A percentile compares a stretch with the other conserved stretches of the same genome.
phyloP scores from a whole-genome alignment of 2,888 invertebrate genomes.

The Kryphioiulus occultus region DNA sequence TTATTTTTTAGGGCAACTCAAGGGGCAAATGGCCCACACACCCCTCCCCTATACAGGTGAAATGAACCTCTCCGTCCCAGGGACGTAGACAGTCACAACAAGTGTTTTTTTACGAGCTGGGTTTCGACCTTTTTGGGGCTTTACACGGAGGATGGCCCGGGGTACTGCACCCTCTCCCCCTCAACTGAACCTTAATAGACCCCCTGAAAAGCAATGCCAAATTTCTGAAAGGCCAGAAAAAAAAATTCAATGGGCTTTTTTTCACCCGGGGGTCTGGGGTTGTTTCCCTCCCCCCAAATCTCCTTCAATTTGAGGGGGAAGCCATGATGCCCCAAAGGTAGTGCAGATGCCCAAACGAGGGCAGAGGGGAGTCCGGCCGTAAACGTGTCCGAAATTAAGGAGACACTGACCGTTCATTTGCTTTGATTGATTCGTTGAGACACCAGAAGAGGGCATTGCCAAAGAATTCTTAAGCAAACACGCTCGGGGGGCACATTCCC shows the following conservation, averaged over 20 bases:
- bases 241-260: conserved; percentile 22
- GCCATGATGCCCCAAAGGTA: neutral
- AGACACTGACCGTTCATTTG: conserved; percentile 31
- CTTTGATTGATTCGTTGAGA: conserved; percentile 19
- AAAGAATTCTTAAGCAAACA: conserved; percentile 9
- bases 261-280: conserved; percentile 15
- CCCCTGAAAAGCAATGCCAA: conserved; percentile 11
- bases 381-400: conserved; percentile 19
- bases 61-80: conserved; percentile 42
- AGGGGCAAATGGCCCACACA: conserved; percentile 41
- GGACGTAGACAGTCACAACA: conserved; percentile 45
- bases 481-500: neutral
- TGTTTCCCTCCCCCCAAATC: neutral
- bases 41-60: conserved; percentile 37
- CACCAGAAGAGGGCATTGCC: conserved; percentile 9
- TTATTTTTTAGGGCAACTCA: conserved; percentile 28
- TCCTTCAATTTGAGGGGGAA: neutral
- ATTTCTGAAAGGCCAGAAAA: neutral
- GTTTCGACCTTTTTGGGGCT: conserved; percentile 43
- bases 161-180: conserved; percentile 10
- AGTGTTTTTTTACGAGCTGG: conserved; percentile 44
- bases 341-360: conserved; percentile 8
- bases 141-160: conserved; percentile 2
- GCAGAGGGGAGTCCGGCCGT: conserved; percentile 20
- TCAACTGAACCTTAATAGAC: conserved; percentile 29